Conservation (phyloP, 2,113 vertebrate species). For the Galeopterus variegatus region DNA sequence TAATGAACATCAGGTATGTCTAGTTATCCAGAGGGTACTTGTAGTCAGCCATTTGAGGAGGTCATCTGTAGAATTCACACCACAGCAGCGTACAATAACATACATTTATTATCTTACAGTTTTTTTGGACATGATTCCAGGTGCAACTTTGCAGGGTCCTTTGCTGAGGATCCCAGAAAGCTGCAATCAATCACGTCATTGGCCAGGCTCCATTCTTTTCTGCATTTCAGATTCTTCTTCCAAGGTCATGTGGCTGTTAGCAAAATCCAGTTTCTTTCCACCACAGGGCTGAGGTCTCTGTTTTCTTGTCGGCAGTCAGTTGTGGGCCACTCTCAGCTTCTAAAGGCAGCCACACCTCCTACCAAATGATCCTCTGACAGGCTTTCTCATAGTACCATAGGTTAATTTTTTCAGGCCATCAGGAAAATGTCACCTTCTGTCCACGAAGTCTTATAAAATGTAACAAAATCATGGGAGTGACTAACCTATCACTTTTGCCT, state of each 20-base stretch:
- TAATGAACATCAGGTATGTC: not conserved
- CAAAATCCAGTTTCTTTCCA: conserved; percentile 26
- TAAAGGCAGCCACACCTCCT: not conserved
- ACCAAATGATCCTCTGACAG: too few relatives aligned
- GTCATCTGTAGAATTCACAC: not conserved
- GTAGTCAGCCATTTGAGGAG: not conserved
- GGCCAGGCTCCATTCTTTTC: conserved; percentile 6
- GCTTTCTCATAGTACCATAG: not conserved
- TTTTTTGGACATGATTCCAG: conserved; percentile 13
- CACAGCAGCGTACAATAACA: not conserved
- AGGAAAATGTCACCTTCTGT: not conserved
- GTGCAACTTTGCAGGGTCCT: not conserved
- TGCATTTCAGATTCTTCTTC: conserved; percentile 28
- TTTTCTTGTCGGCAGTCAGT: not conserved
- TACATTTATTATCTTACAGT: conserved; percentile 29
- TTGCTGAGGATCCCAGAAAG: not conserved
- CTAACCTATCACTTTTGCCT: not conserved
- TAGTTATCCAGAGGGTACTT: not conserved
- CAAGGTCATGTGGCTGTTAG: not conserved
- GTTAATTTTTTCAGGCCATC: not conserved
- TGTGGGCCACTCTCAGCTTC: not conserved
- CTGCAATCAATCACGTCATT: conserved; percentile 3
- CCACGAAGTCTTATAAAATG: not conserved
- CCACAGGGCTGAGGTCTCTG: not conserved
- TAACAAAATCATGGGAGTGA: not conserved